These are phyloP conservation scores for Dicerorhinus sumatrensis DNA, from an alignment of 2,113 vertebrate genomes.

Conservation along the genomic window DNA sequence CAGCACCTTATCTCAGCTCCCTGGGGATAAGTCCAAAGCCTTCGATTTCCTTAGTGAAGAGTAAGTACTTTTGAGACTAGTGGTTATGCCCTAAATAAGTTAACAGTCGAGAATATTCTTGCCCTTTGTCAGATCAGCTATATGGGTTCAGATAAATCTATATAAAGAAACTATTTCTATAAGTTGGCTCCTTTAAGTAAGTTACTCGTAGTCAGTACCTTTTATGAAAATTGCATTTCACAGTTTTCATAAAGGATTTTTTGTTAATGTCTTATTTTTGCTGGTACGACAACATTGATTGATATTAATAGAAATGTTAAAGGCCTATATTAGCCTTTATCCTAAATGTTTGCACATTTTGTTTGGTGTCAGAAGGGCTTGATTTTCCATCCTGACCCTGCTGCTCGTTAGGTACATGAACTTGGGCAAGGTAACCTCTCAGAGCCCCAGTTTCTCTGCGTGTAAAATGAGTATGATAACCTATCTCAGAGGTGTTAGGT, in stretches of 20 bases:
- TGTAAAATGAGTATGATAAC: neutral
- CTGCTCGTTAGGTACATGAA: neutral
- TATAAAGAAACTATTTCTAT: neutral
- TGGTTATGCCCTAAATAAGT: neutral
- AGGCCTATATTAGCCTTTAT: neutral
- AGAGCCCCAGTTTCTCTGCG: neutral
- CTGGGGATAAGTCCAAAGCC: constrained; percentile 97
- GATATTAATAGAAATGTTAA: constrained; percentile 15
- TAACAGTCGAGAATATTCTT: neutral
- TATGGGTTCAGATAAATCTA: neutral
- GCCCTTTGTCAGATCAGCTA: neutral
- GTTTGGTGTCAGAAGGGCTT: constrained; percentile 13
- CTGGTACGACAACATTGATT: neutral
- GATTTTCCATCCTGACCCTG: neutral
- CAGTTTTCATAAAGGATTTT: neutral
- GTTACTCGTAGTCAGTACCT: neutral
- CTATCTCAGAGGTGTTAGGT: neutral
- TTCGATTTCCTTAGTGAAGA: constrained; percentile 99
- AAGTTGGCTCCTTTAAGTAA: neutral
- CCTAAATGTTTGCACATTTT: constrained; percentile 28
- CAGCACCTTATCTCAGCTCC: constrained; percentile 96
- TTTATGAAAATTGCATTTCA: constrained; percentile 50
- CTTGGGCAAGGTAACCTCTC: neutral
- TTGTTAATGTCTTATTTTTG: neutral
- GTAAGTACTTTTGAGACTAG: constrained; percentile 87